Conservation (phyloP, 2,888 invertebrate genomes). For the Leptopterna dolabrata region DNA sequence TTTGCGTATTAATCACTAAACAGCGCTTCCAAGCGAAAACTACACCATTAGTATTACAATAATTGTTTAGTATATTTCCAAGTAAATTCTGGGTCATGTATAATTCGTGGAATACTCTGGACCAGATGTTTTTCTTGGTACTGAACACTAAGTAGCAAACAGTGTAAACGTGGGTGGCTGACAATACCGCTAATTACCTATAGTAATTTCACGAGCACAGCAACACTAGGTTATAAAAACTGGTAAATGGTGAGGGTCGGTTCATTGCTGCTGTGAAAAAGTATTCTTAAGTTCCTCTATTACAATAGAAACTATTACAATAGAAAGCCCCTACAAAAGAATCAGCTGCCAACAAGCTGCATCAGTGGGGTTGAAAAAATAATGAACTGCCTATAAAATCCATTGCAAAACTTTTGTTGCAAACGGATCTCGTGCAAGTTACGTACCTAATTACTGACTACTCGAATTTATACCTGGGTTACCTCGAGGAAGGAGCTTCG, state of each 20-base stretch:
- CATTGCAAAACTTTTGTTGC: background rate
- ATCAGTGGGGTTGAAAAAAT: background rate
- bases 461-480: background rate
- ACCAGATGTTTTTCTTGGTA: no score
- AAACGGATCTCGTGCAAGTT: background rate
- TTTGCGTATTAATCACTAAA: no score
- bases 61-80: no score
- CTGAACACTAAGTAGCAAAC: no score
- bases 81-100: no score
- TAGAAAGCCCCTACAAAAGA: background rate
- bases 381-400: conserved; percentile 4
- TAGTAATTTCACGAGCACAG: no score
- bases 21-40: no score
- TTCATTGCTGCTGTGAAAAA: background rate
- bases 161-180: no score
- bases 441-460: conserved; percentile 24
- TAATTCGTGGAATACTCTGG: no score
- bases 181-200: no score
- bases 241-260: background rate
- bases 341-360: background rate
- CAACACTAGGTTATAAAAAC: no score
- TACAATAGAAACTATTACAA: background rate
- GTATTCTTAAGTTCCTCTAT: background rate
- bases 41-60: no score
- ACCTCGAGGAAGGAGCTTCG: background rate